Conservation (phyloP, 2,888 invertebrate genomes). For the Lasius platythorax region DNA sequence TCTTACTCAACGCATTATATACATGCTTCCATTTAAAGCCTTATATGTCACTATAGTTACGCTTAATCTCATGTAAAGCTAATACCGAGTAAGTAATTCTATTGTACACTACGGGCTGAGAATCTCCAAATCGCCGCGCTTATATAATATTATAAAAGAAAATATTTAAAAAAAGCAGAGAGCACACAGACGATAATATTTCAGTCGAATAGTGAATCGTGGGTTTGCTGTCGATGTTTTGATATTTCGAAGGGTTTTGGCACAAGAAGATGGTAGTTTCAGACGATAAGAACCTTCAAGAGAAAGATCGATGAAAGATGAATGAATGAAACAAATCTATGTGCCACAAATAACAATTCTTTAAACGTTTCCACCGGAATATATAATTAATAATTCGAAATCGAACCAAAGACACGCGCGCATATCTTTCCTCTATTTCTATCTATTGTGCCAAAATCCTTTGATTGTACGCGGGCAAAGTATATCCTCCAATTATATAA, state of each 20-base stretch:
- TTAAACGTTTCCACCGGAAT: neutral
- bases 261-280: constrained; percentile 3
- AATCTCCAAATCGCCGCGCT: constrained; percentile 20
- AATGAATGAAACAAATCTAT: neutral
- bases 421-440: constrained; percentile 7
- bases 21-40: constrained; percentile 83
- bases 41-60: constrained; percentile 77
- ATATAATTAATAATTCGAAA: constrained; percentile 8
- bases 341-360: neutral
- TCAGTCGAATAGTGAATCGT: constrained; percentile 43
- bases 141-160: constrained; percentile 28
- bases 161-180: constrained; percentile 12
- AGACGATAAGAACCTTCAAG: neutral
- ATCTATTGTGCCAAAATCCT: constrained; percentile 21
- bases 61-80: constrained; percentile 73
- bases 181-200: constrained; percentile 24
- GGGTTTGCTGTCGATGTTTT: constrained; percentile 54
- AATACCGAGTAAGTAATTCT: constrained; percentile 70
- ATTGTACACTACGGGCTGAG: constrained; percentile 57
- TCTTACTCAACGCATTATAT: constrained; percentile 52
- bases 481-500: constrained; percentile 67
- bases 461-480: constrained; percentile 63
- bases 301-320: neutral
- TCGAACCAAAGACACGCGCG: constrained; percentile 17
- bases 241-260: constrained; percentile 40